Base-by-base conservation (phyloP, 2,888 invertebrate species). In the Machimus rusticus region DNA sequence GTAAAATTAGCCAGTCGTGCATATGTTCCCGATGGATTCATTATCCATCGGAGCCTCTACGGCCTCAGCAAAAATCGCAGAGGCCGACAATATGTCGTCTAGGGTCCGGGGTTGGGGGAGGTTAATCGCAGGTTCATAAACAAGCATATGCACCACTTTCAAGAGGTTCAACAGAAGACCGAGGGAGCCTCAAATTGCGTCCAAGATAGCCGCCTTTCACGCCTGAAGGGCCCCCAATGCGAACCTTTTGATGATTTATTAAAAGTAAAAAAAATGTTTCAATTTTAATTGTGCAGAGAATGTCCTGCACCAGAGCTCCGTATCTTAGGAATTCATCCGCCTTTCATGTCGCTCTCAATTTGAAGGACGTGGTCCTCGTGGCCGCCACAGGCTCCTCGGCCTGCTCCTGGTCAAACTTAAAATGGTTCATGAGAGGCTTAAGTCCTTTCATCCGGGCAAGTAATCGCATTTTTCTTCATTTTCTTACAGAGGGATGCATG, bases 391-490 rank as follows among this genome's bases (percentile, higher is more conserved):
- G 23, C 55, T 51, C 31, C 51, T 31, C 46, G 34, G 19, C 12
- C 23, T 23, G 37, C 74, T 66, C 19, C 57, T 31, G 81, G 84
- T 84, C 84, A 84, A 81, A 84, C 66, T 74, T 84, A 16, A 86
- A 86, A 46, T 23, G 39, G 51, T n/a, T 77, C 37, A 66, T 39
- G 77, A 78, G 84, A 81, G 74, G 81, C 66, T 66, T 66, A 66
- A 66, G 23, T 66, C 66, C 66, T 82, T 79, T 77, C 85, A 87
- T 87, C 81, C 34, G 43, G 79, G 51, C 77, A 87, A 88, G 86
- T 88, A 87, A 87, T 88, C 87, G 85, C 86, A 88, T 88, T 87
- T 87, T 88, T 87, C 88, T 88, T 88, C 86, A 88, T 88, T 88
- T 87, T 87, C 74, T 85, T 19, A 55, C 82, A 86, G 39, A 46